Conservation (phyloP, 2,797 vertebrate species). For the Vultur gryphus region DNA sequence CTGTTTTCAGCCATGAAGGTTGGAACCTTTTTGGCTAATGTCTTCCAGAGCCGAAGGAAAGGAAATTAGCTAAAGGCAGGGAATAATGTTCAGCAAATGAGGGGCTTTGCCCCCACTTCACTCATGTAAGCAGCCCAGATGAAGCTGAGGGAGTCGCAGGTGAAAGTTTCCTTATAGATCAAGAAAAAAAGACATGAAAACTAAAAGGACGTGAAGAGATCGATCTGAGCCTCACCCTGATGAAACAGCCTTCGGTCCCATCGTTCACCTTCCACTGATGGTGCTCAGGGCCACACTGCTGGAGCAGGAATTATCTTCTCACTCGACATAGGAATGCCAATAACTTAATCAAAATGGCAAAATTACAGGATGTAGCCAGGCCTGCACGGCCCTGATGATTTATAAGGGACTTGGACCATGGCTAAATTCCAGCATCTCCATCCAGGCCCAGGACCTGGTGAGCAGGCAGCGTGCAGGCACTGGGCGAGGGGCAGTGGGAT, state of each 20-base stretch:
- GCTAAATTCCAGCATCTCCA: not conserved
- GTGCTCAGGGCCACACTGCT: not conserved
- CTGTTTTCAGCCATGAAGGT: not conserved
- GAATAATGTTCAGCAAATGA: not conserved
- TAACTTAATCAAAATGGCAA: not conserved
- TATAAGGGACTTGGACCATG: too few species aligned
- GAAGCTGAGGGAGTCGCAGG: not conserved
- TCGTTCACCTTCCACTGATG: not conserved
- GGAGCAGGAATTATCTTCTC: not conserved
- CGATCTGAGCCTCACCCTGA: not conserved
- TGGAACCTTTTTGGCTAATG: not conserved
- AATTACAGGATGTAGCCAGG: not conserved
- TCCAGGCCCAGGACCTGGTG: not conserved
- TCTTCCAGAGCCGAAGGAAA: constrained; percentile 9
- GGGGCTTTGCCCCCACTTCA: not conserved
- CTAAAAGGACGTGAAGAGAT: not conserved
- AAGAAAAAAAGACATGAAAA: not conserved
- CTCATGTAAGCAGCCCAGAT: not conserved
- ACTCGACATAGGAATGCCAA: not conserved
- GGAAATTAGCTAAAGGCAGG: not conserved
- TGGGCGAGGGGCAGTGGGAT: not conserved
- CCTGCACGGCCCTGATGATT: not conserved
- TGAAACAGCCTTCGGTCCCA: not conserved
- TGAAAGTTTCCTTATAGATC: not conserved
- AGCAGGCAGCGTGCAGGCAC: not conserved